Evolutionary conservation across 2,888 invertebrate species (phyloP).

Genomic region (Cerastoderma edule): DNA sequence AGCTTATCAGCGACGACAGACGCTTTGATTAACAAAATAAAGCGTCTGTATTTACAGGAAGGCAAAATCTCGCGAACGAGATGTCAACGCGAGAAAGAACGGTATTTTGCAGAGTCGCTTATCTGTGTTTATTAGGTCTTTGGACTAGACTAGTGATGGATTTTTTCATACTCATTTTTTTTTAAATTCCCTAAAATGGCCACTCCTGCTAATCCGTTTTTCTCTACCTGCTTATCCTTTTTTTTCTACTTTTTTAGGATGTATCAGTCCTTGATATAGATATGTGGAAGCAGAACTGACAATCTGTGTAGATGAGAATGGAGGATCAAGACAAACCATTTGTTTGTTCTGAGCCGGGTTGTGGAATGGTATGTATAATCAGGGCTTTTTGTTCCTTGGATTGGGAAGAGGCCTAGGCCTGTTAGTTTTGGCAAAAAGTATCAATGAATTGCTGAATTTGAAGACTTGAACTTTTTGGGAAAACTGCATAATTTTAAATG

Average conservation of each 20-base stretch:
- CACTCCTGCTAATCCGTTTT: not conserved
- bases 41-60: no score
- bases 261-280: not conserved
- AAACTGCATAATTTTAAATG: not conserved
- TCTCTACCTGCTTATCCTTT: not conserved
- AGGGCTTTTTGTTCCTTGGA: not conserved
- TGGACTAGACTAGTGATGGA: not conserved
- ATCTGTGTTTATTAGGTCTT: no score
- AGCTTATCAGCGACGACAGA: no score
- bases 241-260: not conserved
- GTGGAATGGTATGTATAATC: conserved; percentile 87
- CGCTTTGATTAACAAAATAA: no score
- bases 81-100: no score
- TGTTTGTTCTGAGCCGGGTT: conserved; percentile 88
- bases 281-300: not conserved
- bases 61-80: no score
- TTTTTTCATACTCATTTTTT: not conserved
- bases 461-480: not conserved
- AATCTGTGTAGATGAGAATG: conserved; percentile 38
- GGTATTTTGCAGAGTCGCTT: no score
- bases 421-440: not conserved
- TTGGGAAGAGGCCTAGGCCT: not conserved
- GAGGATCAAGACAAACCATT: conserved; percentile 86
- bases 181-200: not conserved
- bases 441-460: not conserved